Percentiles rank a stretch among this genome's conserved stretches.
Conservation (phyloP, 1,140 invertebrate species). For the Vollenhovia emeryi region DNA sequence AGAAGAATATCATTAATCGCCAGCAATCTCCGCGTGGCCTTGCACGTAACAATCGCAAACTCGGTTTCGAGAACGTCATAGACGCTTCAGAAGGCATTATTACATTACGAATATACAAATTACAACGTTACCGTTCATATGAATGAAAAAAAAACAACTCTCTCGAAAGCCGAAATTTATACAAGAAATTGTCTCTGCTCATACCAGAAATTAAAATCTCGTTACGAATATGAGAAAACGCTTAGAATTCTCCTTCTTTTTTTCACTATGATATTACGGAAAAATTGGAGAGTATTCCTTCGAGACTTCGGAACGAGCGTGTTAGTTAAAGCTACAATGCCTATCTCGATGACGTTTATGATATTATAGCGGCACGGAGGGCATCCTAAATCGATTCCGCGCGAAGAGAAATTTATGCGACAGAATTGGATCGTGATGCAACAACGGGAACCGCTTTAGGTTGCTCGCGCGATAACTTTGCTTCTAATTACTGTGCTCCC, state of each 20-base stretch:
- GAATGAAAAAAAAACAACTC: not conserved
- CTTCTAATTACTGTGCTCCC: conserved; percentile 51
- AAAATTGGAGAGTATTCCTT: conserved; percentile 3
- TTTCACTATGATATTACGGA: conserved; percentile 3
- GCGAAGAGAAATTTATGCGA: conserved; percentile 32
- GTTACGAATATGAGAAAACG: not conserved
- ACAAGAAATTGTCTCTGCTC: not conserved
- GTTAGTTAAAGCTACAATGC: not conserved
- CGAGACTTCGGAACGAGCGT: not conserved
- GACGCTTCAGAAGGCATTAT: conserved; percentile 37
- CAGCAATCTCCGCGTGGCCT: conserved; percentile 11
- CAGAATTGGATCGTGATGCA: conserved; percentile 9
- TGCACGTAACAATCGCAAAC: not conserved
- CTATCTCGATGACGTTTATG: conserved; percentile 48
- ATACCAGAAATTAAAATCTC: not conserved
- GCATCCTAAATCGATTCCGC: conserved; percentile 63
- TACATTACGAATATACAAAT: not conserved
- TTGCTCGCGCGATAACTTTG: conserved; percentile 61
- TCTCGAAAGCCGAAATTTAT: not conserved
- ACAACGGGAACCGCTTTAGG: conserved; percentile 53
- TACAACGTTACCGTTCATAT: not conserved
- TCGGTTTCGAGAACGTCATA: conserved; percentile 32
- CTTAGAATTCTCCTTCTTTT: not conserved
- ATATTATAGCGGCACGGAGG: conserved; percentile 34
- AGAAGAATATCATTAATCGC: not conserved